phyloP scores from a whole-genome alignment of 2,797 vertebrate genomes.

The Tokudaia tokunoshimensis region DNA sequence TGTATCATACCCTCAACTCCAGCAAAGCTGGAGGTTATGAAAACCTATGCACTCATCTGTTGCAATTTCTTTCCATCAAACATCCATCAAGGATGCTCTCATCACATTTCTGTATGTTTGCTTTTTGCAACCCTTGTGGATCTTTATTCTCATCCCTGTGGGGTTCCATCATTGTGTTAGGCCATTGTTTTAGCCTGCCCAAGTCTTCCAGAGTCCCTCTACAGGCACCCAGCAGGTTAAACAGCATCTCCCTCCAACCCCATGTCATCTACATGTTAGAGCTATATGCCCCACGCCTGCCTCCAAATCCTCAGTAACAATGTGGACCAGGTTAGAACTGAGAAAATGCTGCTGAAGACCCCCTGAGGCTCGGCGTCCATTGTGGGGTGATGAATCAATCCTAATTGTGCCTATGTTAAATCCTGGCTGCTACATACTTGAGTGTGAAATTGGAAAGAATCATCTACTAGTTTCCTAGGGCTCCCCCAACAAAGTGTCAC shows the following conservation, averaged over 20 bases:
- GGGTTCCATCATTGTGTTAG: not conserved
- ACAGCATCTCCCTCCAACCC: not conserved
- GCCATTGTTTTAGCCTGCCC: slow-evolving; percentile 3
- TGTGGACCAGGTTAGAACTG: not conserved
- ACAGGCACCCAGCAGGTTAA: not conserved
- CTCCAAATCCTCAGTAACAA: not conserved
- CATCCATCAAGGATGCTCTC: not conserved
- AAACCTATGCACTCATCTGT: not conserved
- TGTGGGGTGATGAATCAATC: not conserved
- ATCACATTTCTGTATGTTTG: not conserved
- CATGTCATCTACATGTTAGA: not conserved
- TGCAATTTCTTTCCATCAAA: not conserved
- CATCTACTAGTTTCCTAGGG: not conserved
- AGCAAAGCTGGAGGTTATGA: not conserved
- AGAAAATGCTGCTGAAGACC: not conserved
- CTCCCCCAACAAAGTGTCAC: not conserved
- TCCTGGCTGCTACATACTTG: not conserved
- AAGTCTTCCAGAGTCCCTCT: not conserved
- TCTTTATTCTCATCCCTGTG: slow-evolving; percentile 1
- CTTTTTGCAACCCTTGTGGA: not conserved
- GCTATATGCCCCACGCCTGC: not conserved
- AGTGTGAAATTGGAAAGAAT: not conserved
- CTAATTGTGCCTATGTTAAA: not conserved
- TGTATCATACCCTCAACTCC: not conserved
- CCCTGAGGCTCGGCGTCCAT: not conserved